Percentiles rank a stretch among this genome's conserved stretches.
Conservation (phyloP, 2,888 invertebrate genomes). For the Drosophila aldrichi region DNA sequence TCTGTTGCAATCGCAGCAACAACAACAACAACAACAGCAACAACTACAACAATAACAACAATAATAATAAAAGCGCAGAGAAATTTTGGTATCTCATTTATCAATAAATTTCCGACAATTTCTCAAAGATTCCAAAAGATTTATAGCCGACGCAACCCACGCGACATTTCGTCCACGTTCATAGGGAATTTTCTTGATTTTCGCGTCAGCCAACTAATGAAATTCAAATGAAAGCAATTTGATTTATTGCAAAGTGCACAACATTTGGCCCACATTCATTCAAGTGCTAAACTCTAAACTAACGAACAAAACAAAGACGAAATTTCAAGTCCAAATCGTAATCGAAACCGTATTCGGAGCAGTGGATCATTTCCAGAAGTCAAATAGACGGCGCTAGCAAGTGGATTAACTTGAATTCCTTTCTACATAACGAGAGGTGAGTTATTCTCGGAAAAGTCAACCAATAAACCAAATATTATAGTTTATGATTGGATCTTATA, state of each 20-base stretch:
- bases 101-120: conserved; percentile 44
- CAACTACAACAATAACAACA: conserved; percentile 41
- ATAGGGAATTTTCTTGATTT: conserved; percentile 32
- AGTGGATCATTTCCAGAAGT: conserved; percentile 40
- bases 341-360: conserved; percentile 2
- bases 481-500: neutral
- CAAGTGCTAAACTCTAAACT: conserved; percentile 33
- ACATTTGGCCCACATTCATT: conserved; percentile 66
- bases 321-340: conserved; percentile 13
- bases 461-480: conserved; percentile 7
- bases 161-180: conserved; percentile 51
- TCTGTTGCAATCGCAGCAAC: conserved; percentile 45
- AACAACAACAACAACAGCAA: conserved; percentile 18
- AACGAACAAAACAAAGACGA: conserved; percentile 11
- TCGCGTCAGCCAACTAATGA: conserved; percentile 45
- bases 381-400: conserved; percentile 58
- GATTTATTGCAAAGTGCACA: conserved; percentile 76
- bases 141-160: conserved; percentile 69
- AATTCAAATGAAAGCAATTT: conserved; percentile 60
- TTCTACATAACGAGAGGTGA: conserved; percentile 64
- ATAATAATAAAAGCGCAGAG: conserved; percentile 31
- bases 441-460: conserved; percentile 14
- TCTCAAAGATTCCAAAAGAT: conserved; percentile 49
- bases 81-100: conserved; percentile 32
- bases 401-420: conserved; percentile 74